phyloP scores from a whole-genome alignment of 2,797 vertebrate genomes.

The Bradypodion pumilum region DNA sequence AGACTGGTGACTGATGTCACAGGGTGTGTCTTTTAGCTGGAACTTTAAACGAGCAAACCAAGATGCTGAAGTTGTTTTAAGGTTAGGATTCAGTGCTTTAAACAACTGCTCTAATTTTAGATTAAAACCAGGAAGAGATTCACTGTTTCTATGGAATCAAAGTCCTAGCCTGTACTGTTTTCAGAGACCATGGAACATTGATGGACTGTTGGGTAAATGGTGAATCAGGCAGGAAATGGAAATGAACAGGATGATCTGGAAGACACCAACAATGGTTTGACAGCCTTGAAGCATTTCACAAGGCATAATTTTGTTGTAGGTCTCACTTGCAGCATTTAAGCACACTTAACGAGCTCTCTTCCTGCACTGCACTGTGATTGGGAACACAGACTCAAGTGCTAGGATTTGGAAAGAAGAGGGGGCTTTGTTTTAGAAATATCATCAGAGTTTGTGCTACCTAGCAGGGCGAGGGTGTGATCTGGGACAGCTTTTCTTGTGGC shows the following conservation, averaged over 20 bases:
- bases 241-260: neutral
- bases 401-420: neutral
- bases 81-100: too few relatives aligned
- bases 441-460: conserved; percentile 3
- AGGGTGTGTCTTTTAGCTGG: too few relatives aligned
- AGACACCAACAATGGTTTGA: neutral
- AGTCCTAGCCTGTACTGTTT: too few relatives aligned
- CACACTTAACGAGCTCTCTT: neutral
- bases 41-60: too few relatives aligned
- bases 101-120: too few relatives aligned
- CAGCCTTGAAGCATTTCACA: neutral
- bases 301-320: neutral
- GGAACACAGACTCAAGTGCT: neutral
- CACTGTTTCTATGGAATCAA: too few relatives aligned
- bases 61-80: too few relatives aligned
- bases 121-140: too few relatives aligned
- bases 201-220: neutral
- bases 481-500: neutral
- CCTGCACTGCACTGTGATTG: conserved; percentile 51
- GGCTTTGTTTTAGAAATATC: neutral
- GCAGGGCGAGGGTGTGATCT: neutral
- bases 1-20: too few relatives aligned
- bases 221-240: neutral
- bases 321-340: neutral
- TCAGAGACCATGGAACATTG: neutral